Conservation (phyloP, 35 echinoderm and acorn worm species). For the Acanthaster planci region DNA sequence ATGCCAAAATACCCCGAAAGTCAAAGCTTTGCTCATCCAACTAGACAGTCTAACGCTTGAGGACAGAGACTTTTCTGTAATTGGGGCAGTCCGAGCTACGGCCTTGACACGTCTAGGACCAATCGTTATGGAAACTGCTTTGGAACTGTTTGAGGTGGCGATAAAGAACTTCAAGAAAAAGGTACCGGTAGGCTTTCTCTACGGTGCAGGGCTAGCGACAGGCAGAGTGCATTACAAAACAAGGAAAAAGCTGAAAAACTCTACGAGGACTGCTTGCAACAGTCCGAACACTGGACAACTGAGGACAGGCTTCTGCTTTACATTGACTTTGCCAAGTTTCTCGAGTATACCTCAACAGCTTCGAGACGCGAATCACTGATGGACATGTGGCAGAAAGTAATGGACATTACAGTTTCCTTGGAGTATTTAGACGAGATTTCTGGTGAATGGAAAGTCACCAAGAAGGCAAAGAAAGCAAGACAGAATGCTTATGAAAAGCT, state of each 20-base stretch:
- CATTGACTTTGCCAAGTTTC: neutral
- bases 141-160: neutral
- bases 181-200: neutral
- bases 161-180: neutral
- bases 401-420: neutral
- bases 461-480: neutral
- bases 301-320: neutral
- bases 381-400: neutral
- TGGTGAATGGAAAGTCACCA: neutral
- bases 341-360: neutral
- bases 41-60: neutral
- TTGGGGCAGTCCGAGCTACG: neutral
- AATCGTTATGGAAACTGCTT: neutral
- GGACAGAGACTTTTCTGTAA: neutral
- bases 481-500: neutral
- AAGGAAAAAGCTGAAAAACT: neutral
- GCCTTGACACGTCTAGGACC: slow-evolving; percentile 3
- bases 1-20: neutral
- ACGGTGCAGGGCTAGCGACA: neutral
- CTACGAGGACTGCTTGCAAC: neutral
- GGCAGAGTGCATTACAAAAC: neutral
- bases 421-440: neutral
- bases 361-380: neutral
- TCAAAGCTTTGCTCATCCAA: neutral
- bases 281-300: neutral